Evolutionary conservation across 1,140 invertebrate genomes (phyloP).

Genomic region (Homarus americanus): DNA sequence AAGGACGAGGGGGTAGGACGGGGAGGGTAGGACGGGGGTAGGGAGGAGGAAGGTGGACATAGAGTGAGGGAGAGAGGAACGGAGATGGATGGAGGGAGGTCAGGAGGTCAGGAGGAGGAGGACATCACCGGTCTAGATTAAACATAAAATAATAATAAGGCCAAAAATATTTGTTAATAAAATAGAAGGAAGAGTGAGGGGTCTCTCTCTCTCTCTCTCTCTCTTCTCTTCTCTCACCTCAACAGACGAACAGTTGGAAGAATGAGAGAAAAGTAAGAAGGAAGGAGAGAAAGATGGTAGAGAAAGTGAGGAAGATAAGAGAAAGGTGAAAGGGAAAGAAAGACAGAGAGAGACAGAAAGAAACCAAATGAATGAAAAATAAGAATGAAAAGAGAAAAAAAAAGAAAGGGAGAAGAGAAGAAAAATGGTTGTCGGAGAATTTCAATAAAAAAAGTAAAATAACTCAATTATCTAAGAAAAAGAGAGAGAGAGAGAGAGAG

Average conservation of each 20-base stretch:
- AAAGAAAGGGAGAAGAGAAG: neutral
- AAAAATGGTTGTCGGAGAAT: neutral
- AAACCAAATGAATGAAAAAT: neutral
- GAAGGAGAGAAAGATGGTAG: neutral
- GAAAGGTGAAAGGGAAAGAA: slow-evolving; percentile 16
- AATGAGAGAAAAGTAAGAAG: neutral
- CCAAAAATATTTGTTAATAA: too few species aligned
- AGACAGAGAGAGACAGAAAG: slow-evolving; percentile 17
- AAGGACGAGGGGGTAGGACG: too few species aligned
- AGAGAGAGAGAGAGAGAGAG: neutral
- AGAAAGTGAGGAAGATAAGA: neutral
- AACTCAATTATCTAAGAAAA: neutral
- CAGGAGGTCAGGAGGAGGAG: too few species aligned
- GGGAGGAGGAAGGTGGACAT: neutral
- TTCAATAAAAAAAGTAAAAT: neutral
- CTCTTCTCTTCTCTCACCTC: too few species aligned
- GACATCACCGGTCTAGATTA: too few species aligned
- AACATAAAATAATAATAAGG: too few species aligned
- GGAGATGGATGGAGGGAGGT: too few species aligned
- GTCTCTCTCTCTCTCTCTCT: too few species aligned
- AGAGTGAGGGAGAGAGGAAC: too few species aligned
- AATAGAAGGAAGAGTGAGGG: too few species aligned
- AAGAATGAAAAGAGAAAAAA: neutral
- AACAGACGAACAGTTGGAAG: too few species aligned
- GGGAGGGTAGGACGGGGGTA: neutral